Evolutionary conservation across 2,113 vertebrate genomes (phyloP).

Genomic region (Strix uralensis): DNA sequence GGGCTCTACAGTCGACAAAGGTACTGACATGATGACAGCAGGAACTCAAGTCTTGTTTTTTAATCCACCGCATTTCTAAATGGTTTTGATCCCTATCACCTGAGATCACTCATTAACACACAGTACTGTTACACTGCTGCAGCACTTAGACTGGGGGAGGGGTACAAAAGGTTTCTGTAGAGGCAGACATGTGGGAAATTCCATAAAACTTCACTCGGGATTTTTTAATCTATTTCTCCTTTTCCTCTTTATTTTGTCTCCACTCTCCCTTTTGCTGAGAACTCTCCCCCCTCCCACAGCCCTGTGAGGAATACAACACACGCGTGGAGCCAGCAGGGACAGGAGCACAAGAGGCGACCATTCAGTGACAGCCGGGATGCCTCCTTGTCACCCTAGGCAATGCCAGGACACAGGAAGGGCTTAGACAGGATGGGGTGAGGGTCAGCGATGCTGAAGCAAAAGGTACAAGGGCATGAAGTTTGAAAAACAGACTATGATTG

Average conservation of each 20-base stretch:
- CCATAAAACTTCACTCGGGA: rapidly evolving
- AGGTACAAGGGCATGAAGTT: not conserved
- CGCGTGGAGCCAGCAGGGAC: not conserved
- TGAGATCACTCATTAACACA: not conserved
- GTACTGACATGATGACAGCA: not conserved
- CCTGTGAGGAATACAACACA: not conserved
- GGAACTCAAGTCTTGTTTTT: not conserved
- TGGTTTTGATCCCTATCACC: not conserved
- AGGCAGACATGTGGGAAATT: not conserved
- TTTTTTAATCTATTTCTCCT: not conserved
- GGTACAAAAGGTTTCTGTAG: not conserved
- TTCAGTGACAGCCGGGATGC: not conserved
- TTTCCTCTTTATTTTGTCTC: not conserved
- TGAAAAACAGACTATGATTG: not conserved
- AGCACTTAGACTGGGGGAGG: not conserved
- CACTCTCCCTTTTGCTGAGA: not conserved
- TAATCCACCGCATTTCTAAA: not conserved
- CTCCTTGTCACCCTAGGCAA: conserved; percentile 37
- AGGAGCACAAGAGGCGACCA: not conserved
- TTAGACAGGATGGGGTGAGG: not conserved
- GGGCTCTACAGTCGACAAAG: not conserved
- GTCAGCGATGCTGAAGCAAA: not conserved
- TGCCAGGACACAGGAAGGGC: rapidly evolving
- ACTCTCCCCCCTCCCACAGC: not conserved
- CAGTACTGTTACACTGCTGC: not conserved